phyloP scores from a whole-genome alignment of 1,140 invertebrate genomes.

The Listronotus oregonensis region DNA sequence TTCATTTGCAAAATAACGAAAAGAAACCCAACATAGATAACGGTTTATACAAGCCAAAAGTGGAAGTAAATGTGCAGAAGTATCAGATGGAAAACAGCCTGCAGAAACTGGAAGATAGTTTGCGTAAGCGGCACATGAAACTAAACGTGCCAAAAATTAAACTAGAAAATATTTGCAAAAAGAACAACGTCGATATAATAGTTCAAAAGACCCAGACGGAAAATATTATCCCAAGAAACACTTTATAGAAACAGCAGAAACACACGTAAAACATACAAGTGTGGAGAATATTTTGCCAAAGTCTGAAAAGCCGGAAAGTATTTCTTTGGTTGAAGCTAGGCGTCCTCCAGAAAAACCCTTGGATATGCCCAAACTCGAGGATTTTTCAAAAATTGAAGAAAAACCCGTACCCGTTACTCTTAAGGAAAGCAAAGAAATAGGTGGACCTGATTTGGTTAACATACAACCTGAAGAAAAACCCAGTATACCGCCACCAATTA shows the following conservation, averaged over 20 bases:
- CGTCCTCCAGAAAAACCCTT: constrained; percentile 5
- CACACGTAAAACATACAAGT: neutral
- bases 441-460: neutral
- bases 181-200: neutral
- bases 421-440: neutral
- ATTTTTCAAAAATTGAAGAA: constrained; percentile 14
- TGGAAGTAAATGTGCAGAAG: neutral
- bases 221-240: neutral
- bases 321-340: neutral
- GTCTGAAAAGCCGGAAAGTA: neutral
- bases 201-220: neutral
- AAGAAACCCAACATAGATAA: neutral
- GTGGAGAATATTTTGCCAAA: neutral
- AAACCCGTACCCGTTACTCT: neutral
- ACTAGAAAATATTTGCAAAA: neutral
- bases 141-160: neutral
- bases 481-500: neutral
- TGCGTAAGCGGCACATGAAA: neutral
- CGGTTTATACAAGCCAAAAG: neutral
- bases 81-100: neutral
- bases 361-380: constrained; percentile 30
- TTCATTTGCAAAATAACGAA: neutral
- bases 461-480: neutral
- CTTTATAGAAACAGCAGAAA: neutral
- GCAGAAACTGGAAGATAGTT: neutral